phyloP scores from a whole-genome alignment of 2,113 vertebrate genomes.

The Verasper variegatus region DNA sequence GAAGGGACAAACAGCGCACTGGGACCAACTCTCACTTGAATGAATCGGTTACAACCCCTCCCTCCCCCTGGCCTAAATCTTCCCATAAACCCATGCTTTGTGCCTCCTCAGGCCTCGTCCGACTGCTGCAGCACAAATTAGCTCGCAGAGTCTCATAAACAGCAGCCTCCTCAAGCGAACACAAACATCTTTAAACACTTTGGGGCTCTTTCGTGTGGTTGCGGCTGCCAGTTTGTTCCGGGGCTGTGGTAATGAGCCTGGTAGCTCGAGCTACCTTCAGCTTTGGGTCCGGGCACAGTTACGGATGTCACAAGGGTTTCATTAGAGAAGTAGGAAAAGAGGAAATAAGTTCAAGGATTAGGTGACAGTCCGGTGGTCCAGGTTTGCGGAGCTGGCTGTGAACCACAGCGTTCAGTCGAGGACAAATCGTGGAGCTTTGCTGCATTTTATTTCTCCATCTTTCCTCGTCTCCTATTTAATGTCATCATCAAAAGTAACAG shows the following conservation, averaged over 20 bases:
- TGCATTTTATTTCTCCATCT: neutral
- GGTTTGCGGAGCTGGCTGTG: neutral
- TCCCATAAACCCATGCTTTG: constrained; percentile 64
- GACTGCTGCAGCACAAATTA: constrained; percentile 66
- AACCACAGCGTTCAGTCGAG: too few species aligned
- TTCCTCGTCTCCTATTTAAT: neutral
- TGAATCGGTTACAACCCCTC: constrained; percentile 42
- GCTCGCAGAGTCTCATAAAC: constrained; percentile 64
- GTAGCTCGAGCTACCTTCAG: constrained; percentile 14
- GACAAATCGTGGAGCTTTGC: neutral
- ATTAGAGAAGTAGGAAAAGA: constrained; percentile 13
- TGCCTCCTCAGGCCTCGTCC: constrained; percentile 52
- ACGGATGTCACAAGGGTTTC: neutral
- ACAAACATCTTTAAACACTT: constrained; percentile 76
- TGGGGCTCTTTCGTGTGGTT: constrained; percentile 53
- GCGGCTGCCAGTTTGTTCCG: constrained; percentile 55
- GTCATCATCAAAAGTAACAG: neutral
- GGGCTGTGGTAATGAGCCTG: constrained; percentile 32
- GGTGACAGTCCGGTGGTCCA: neutral
- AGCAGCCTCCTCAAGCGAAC: constrained; percentile 58
- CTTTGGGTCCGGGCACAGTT: constrained; percentile 25
- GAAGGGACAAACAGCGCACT: constrained; percentile 61
- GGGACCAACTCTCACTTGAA: constrained; percentile 55
- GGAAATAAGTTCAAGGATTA: neutral
- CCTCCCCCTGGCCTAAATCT: constrained; percentile 42